These are phyloP conservation scores for Aphyosemion australe DNA, from an alignment of 2,113 vertebrate species.

Conservation along the genomic window DNA sequence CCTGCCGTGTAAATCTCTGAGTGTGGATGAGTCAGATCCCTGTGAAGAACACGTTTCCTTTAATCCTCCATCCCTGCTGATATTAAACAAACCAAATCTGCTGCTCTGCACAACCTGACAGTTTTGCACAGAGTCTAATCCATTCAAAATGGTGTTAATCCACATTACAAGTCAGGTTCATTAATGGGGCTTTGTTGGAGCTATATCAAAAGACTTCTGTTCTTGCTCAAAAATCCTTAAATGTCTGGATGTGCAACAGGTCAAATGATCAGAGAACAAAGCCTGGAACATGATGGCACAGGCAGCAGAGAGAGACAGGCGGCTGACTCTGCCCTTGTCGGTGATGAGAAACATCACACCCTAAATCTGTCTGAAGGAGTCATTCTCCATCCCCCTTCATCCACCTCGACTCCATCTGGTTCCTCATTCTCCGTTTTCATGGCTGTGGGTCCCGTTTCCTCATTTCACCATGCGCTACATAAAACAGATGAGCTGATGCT, in stretches of 20 bases:
- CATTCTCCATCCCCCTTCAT: constrained; percentile 4
- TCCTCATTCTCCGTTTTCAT: not conserved
- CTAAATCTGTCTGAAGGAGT: constrained; percentile 64
- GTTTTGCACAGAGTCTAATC: not conserved
- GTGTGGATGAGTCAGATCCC: not conserved
- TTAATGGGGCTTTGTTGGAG: constrained; percentile 24
- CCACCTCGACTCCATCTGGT: constrained; percentile 32
- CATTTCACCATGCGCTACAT: not conserved
- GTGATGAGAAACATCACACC: constrained; percentile 66
- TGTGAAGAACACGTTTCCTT: not conserved
- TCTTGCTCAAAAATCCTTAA: constrained; percentile 17
- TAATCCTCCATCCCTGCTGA: constrained; percentile 14
- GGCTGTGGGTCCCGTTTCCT: not conserved
- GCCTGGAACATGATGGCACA: constrained; percentile 52
- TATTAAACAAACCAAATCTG: constrained; percentile 15
- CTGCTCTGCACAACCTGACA: not conserved
- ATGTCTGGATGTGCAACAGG: constrained; percentile 44
- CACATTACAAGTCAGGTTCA: constrained; percentile 23
- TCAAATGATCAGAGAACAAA: constrained; percentile 59
- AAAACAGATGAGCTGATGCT: not conserved
- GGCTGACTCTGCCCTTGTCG: constrained; percentile 27
- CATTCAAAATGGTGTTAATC: constrained; percentile 35
- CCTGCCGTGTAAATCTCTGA: not conserved
- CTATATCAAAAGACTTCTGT: constrained; percentile 22
- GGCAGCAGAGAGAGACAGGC: constrained; percentile 32